Evolutionary conservation across 1,140 invertebrate species (phyloP).

Genomic region (Trichonephila clavata): DNA sequence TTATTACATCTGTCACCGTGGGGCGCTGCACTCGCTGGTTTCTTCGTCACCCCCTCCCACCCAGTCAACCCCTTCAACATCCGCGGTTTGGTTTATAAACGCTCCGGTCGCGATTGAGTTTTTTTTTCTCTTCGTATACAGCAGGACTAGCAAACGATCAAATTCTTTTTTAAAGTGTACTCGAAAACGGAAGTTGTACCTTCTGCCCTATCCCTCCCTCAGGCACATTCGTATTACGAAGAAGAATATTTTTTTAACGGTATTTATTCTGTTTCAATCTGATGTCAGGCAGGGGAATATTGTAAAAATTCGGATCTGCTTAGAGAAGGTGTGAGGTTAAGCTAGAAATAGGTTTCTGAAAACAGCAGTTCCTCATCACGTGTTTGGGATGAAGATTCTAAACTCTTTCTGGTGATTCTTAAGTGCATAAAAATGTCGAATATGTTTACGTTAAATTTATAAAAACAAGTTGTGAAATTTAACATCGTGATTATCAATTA

Average conservation of each 20-base stretch:
- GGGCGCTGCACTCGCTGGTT: slow-evolving; percentile 19
- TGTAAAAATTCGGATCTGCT: too few species aligned
- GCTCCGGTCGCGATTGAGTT: slow-evolving; percentile 17
- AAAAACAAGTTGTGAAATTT: too few species aligned
- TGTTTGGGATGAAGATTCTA: too few species aligned
- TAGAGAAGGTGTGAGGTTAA: too few species aligned
- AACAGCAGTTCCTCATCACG: too few species aligned
- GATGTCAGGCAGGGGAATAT: too few species aligned
- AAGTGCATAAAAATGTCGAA: too few species aligned
- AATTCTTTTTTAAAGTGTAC: not conserved
- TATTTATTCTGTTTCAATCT: not conserved
- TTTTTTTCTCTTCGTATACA: not conserved
- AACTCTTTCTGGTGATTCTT: too few species aligned
- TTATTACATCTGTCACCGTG: slow-evolving; percentile 64
- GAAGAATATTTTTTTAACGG: not conserved
- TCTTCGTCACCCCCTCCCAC: slow-evolving; percentile 1
- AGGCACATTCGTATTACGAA: not conserved
- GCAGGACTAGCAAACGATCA: not conserved
- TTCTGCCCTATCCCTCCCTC: not conserved
- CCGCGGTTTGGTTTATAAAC: slow-evolving; percentile 5
- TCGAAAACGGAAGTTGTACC: not conserved
- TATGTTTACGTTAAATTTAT: too few species aligned
- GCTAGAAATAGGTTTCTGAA: too few species aligned
- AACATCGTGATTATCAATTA: too few species aligned
- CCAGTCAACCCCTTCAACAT: slow-evolving; percentile 32